Evolutionary conservation across 2,113 vertebrate species (phyloP).

Genomic region (Corythaixoides concolor): DNA sequence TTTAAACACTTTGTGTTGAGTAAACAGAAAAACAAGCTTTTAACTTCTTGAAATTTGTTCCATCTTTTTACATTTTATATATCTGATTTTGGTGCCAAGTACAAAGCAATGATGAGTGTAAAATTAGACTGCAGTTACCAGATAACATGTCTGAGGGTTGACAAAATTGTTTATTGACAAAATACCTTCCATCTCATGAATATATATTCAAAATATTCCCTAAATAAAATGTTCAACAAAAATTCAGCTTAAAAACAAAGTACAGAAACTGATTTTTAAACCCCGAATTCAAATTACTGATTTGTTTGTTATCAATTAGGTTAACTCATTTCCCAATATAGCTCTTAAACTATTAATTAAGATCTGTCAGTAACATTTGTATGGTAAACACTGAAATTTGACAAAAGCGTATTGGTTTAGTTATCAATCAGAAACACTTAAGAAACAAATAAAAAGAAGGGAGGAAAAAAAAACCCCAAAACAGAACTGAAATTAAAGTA

Average conservation of each 20-base stretch:
- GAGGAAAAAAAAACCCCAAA: background rate
- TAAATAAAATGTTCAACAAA: constrained; percentile 14
- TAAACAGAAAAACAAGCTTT: constrained; percentile 54
- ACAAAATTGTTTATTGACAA: constrained; percentile 45
- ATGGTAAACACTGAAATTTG: background rate
- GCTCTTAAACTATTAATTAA: background rate
- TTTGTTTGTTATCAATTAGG: background rate
- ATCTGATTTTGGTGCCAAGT: constrained; percentile 23
- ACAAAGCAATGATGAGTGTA: background rate
- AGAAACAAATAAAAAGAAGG: background rate
- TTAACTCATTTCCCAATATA: background rate
- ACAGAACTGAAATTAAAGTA: constrained; percentile 2
- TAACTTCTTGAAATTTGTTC: constrained; percentile 24
- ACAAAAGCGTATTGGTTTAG: background rate
- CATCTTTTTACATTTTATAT: constrained; percentile 43
- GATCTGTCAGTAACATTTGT: background rate
- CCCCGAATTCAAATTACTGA: background rate
- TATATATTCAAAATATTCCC: background rate
- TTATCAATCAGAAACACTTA: background rate
- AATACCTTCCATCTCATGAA: background rate
- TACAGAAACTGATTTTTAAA: constrained; percentile 53
- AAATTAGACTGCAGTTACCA: constrained; percentile 45
- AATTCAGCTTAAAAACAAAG: constrained; percentile 14
- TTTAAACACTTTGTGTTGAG: constrained; percentile 36
- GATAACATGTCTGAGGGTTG: constrained; percentile 37